Percentiles rank a stretch among this genome's conserved stretches.
phyloP scores from a whole-genome alignment of 2,888 invertebrate species.

The Drosophila glabriapex region DNA sequence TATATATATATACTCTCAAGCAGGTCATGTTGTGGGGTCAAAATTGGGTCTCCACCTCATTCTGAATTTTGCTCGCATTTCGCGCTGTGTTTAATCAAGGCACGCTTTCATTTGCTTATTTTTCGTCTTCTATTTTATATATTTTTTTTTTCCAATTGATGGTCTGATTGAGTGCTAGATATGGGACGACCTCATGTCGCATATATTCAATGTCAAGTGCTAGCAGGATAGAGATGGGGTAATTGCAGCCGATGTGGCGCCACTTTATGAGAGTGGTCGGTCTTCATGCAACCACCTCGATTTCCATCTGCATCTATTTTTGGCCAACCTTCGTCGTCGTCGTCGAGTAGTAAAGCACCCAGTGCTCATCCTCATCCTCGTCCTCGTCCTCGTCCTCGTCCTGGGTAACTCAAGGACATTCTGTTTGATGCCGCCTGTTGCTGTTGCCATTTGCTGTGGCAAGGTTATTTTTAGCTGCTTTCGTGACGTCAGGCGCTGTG shows the following conservation, averaged over 20 bases:
- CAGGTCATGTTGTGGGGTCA: slow-evolving; percentile 60
- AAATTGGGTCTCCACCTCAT: slow-evolving; percentile 51
- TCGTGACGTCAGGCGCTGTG: slow-evolving; percentile 44
- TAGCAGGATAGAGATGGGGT: neutral
- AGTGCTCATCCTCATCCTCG: neutral
- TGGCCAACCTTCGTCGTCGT: neutral
- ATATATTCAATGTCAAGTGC: slow-evolving; percentile 69
- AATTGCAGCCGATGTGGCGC: slow-evolving; percentile 32
- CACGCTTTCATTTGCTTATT: slow-evolving; percentile 44
- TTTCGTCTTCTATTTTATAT: slow-evolving; percentile 18
- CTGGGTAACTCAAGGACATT: slow-evolving; percentile 43
- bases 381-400: slow-evolving; percentile 38
- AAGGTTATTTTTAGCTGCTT: slow-evolving; percentile 33
- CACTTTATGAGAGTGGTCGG: slow-evolving; percentile 19
- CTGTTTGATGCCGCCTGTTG: slow-evolving; percentile 40
- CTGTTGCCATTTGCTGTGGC: slow-evolving; percentile 19
- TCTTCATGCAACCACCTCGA: neutral
- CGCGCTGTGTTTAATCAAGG: slow-evolving; percentile 41
- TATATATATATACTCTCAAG: slow-evolving; percentile 27
- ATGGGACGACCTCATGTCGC: slow-evolving; percentile 41
- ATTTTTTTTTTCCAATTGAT: slow-evolving; percentile 51
- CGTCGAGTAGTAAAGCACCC: slow-evolving; percentile 14
- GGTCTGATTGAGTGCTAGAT: slow-evolving; percentile 57
- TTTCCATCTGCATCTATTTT: slow-evolving; percentile 18
- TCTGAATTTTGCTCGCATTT: slow-evolving; percentile 8